phyloP scores from a whole-genome alignment of 2,113 vertebrate species.

The Siniperca chuatsi region DNA sequence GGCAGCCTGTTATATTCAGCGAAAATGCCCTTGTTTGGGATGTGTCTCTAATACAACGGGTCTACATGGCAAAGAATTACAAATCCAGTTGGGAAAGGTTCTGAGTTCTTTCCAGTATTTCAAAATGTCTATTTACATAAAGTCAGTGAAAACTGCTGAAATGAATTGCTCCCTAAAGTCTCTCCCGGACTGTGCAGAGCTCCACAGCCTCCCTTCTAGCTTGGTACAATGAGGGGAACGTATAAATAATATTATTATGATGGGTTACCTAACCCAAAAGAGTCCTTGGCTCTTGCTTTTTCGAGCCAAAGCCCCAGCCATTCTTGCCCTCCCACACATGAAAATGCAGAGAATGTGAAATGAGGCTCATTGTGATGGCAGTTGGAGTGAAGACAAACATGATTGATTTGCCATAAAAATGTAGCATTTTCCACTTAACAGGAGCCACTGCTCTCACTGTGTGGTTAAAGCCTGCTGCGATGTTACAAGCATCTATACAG shows the following conservation, averaged over 20 bases:
- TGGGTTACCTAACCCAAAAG: conserved; percentile 67
- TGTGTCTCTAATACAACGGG: conserved; percentile 23
- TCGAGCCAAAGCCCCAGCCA: conserved; percentile 57
- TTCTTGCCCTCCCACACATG: conserved; percentile 71
- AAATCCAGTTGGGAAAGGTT: conserved; percentile 12
- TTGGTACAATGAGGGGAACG: conserved; percentile 62
- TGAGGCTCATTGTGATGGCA: conserved; percentile 71
- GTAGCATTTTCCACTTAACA: conserved; percentile 74
- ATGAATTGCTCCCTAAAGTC: conserved; percentile 63
- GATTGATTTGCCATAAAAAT: conserved; percentile 79
- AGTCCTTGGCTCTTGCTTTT: conserved; percentile 59
- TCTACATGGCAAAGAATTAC: not conserved
- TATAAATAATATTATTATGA: conserved; percentile 78
- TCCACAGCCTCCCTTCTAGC: conserved; percentile 44
- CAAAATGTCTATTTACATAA: conserved; percentile 65
- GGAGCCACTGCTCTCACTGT: conserved; percentile 67
- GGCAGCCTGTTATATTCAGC: conserved; percentile 51
- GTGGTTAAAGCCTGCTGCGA: conserved; percentile 53
- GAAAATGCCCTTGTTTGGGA: conserved; percentile 60
- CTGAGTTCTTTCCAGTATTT: conserved; percentile 51
- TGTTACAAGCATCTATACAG: conserved; percentile 32
- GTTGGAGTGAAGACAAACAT: conserved; percentile 72
- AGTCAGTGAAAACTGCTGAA: conserved; percentile 59
- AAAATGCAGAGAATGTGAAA: conserved; percentile 80
- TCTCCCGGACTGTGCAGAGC: conserved; percentile 41